Conservation (phyloP, 2,888 invertebrate species). For the Rhingia rostrata region DNA sequence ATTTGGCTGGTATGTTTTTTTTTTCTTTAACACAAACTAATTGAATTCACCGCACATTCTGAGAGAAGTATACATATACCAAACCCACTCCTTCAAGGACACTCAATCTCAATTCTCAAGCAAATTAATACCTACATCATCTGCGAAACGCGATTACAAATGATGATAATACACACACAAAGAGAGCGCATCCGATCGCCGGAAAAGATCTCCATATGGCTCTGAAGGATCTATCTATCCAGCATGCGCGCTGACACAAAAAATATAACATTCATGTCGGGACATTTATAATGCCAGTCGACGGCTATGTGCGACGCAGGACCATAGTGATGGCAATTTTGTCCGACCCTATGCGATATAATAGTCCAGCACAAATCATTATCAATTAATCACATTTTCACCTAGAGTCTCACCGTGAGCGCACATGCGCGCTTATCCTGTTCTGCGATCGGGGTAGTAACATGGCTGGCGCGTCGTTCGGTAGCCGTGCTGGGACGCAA, state of each 20-base stretch:
- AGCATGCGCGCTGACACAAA: conserved; percentile 49
- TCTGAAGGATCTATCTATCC: conserved; percentile 36
- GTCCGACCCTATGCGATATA: conserved; percentile 56
- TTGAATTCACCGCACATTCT: conserved; percentile 44
- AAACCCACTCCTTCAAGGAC: conserved; percentile 48
- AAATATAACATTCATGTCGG: conserved; percentile 64
- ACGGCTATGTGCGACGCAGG: conserved; percentile 49
- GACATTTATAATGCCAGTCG: conserved; percentile 60
- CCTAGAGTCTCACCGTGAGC: conserved; percentile 58
- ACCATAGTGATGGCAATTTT: conserved; percentile 62
- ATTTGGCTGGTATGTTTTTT: conserved; percentile 8
- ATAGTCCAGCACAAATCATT: conserved; percentile 66
- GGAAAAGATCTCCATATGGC: conserved; percentile 55
- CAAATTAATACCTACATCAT: conserved; percentile 62
- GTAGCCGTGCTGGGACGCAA: conserved; percentile 59
- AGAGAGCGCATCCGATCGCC: neutral
- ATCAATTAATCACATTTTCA: conserved; percentile 74
- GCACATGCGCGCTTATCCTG: conserved; percentile 35
- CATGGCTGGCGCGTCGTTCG: conserved; percentile 62
- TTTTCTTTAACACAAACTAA: conserved; percentile 6
- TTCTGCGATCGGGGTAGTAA: conserved; percentile 38
- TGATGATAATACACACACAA: conserved; percentile 45
- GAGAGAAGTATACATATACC: conserved; percentile 10
- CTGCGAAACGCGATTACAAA: conserved; percentile 47
- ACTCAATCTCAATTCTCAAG: conserved; percentile 20